Base-by-base conservation (phyloP, 2,888 invertebrate genomes). In the Amphipyra berbera region DNA sequence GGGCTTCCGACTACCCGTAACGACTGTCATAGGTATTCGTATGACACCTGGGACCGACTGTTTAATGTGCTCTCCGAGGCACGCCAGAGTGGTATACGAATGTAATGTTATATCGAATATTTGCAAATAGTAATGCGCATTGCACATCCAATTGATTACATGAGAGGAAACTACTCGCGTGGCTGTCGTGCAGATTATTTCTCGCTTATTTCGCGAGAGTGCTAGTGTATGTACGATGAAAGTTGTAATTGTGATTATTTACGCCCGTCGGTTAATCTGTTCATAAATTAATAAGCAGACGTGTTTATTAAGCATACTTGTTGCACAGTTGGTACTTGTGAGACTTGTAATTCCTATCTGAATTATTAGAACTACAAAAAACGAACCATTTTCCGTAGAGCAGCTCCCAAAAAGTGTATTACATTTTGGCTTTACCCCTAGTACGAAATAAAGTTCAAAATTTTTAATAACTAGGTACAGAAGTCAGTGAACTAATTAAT, bases 201-300 rank as follows among this genome's bases (percentile, higher is more conserved):
- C 54, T 61, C 50, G 48, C 44, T 75, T 61, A 59, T 50, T 47
- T 59, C 53, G 66, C 47, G 68, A 77, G 74, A 73, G 64, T 62
- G 44, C 42, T 63, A 47, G 46, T 30, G 10, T 55, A 57, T 53
- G 53, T 62, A 68, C 49, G 58, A 67, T 72, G 64, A 74, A 78
- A 74, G 68, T 69, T 50, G 53, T 61, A 61, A 68, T 71, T 71
- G 59, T 70, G 58, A 57, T 70, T 70, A 64, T 66, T 77, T 61
- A 68, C 57, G 61, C 67, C 66, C 72, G 72, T 76, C 64, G n/a
- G 49, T 15, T 54, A 48, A 64, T 59, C 54, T 59, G 46, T 14
- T 46, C 37, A 65, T 45, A 46, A 56, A 71, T 69, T 56, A 55
- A 50, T 69, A 63, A 55, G 45, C 55, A 65, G 53, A 42, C 47